Base-by-base conservation (phyloP, 2,113 vertebrate species). In the Xerus inauris region DNA sequence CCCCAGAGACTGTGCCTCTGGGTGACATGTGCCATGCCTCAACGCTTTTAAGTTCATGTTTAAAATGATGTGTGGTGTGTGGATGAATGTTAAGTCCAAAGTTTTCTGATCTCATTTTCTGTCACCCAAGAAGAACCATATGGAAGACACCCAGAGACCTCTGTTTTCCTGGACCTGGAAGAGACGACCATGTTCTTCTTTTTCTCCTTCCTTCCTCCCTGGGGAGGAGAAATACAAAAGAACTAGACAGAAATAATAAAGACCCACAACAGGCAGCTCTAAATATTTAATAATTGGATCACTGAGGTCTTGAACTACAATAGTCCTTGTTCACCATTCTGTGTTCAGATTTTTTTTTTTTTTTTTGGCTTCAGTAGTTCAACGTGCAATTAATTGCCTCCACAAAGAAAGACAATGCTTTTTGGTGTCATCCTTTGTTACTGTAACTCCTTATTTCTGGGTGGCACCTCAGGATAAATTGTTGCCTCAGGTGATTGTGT, bases 351-450 rank as follows among this genome's bases (percentile, higher is more conserved):
- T 47, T 5, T 38, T 40, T 45, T 83, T 54, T 59, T 57, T 38
- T n/a, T 64, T 88, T 88, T 96, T 96, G 77, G 69, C 91, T 93
- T 35, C 32, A 71, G 59, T 88, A 87, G 11, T 91, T 93, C 83
- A 97, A 94, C 91, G 86, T 91, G 96, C 89, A 89, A 94, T 92
- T 95, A 97, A 93, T 89, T 94, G 77, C 65, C 96, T 94, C 72
- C 42, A 94, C 96, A 97, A 94, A 97, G 96, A 42, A 92, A 95
- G 94, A 73, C 20, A 5, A 65, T 86, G 94, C 91, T 93, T 96
- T 95, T 83, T 71, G 96, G 94, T 95, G 93, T 92, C 79, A 94
- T 81, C 91, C 45, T 97, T 95, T 94, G 94, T 88, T 90, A 85
- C 30, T 45, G 0, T 82, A 64, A 97, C 71, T 59, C 62, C 32